Percentiles rank a stretch among this genome's conserved stretches.
phyloP scores from a whole-genome alignment of 2,797 vertebrate genomes.

The Xiphophorus birchmanni region DNA sequence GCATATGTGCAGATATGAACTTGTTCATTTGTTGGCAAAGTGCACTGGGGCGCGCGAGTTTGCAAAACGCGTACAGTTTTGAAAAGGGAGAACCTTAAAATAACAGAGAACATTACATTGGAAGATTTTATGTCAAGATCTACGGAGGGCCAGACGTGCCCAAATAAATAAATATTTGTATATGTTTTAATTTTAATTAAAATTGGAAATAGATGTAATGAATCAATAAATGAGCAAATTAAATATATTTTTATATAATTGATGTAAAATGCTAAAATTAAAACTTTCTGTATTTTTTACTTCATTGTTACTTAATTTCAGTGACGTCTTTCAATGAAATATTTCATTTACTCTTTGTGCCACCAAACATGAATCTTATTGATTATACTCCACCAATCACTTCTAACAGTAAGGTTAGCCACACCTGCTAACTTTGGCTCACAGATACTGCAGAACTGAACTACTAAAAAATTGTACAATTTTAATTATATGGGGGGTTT shows the following conservation, averaged over 20 bases:
- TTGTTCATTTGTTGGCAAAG: neutral
- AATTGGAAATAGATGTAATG: neutral
- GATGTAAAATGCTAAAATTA: neutral
- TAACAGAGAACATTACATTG: neutral
- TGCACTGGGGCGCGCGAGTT: neutral
- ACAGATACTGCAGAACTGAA: neutral
- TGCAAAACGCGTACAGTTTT: neutral
- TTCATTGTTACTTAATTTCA: neutral
- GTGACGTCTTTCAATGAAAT: neutral
- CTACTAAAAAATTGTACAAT: neutral
- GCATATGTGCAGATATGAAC: neutral
- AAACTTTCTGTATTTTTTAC: neutral
- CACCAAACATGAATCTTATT: no score
- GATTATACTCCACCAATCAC: no score
- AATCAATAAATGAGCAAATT: neutral
- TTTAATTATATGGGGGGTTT: neutral
- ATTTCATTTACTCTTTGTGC: neutral
- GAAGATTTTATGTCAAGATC: neutral
- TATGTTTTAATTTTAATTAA: neutral
- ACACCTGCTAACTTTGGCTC: neutral
- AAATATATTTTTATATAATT: neutral
- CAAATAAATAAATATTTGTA: neutral
- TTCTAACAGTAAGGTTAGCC: no score
- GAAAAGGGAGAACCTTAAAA: neutral
- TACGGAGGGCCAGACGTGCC: neutral